Evolutionary conservation across 2,113 vertebrate genomes (phyloP), one percentile per base, ranked within the genome.

Genomic region (Amblyornis subalaris): DNA sequence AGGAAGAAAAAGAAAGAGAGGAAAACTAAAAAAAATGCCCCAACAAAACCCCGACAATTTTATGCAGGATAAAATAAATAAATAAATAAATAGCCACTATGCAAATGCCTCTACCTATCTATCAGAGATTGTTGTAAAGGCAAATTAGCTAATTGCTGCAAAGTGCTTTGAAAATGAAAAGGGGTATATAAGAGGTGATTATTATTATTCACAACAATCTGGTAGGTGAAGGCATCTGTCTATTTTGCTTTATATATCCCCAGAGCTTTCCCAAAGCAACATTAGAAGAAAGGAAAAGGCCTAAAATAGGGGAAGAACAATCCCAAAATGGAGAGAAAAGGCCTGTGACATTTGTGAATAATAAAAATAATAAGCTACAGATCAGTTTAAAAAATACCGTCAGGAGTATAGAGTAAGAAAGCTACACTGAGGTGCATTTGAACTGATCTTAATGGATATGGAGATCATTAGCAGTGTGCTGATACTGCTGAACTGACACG

Each of bases 141-240:
- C 89, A 94, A 96, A 97, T 96, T 95, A 95, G 95, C 89, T 97
- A 97, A 97, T 96, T 95, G 93, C 85, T 84, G 93, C 90, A 83
- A 95, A 94, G 93, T 95, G 95, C 95, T 95, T 95, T 95, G 85
- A 96, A 96, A 97, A 96, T 94, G 88, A 95, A 96, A 97, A 95
- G 93, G 93, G 88, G 95, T 97, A 93, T 96, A 96, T 94, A 97
- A 95, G 91, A 95, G 93, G 93, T 95, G 94, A 97, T 97, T 97
- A 97, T 95, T 95, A 95, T 96, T 97, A 97, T 96, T 95, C 94
- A 96, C 93, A 95, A 88, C 95, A 95, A 95, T 95, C 96, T 97
- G 91, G 93, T 95, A 95, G 90, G 94, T 97, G 94, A 95, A 96
- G 88, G 71, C 90, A 95, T 97, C 96, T 96, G 95, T 89, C 93